Evolutionary conservation across 2,113 vertebrate genomes (phyloP), one percentile per base, ranked within the genome.

Genomic region (Carollia perspicillata): DNA sequence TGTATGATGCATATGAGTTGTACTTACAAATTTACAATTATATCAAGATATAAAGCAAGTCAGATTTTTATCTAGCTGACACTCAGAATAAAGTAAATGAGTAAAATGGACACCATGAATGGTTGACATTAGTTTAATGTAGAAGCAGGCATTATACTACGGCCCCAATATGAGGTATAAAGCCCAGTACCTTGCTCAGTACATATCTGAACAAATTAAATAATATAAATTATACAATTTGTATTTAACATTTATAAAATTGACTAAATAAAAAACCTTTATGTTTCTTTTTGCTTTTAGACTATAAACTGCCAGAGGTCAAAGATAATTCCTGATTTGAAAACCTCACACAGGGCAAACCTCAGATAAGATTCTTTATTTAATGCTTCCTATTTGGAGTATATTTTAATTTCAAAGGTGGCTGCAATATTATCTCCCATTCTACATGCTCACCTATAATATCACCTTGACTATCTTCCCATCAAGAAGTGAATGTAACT

Each of bases 171-270:
- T 12, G 86, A 74, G 14, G 42, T 65, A 20, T 44, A 90, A 93
- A 71, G 72, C 47, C 60, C 14, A 96, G 35, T 81, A 35, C 5
- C 60, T 47, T 90, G 75, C 30, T 89, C 63, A 95, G 72, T 51
- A 96, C 86, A 79, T 72, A 94, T 14, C 44, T 80, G 71, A 87
- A 89, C 35, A 95, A 94, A 86, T 89, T 63, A 91, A 94, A 75
- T 63, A 81, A 74, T 37, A 79, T 22, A 94, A 92, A 87, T 42
- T 40, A 1, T 74, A 93, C 91, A 42, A 89, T 95, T 22, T 66
- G 14, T 71, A 68, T 8, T 88, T 94, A 95, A 93, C 16, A 93
- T 85, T 87, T 77, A 84, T 65, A 90, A 89, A 95, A 89, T 3
- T 53, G 17, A 13, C 88, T 75, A 95, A 84, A 80, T 72, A 89